phyloP scores from a whole-genome alignment of 2,113 vertebrate species.

The Motacilla alba region DNA sequence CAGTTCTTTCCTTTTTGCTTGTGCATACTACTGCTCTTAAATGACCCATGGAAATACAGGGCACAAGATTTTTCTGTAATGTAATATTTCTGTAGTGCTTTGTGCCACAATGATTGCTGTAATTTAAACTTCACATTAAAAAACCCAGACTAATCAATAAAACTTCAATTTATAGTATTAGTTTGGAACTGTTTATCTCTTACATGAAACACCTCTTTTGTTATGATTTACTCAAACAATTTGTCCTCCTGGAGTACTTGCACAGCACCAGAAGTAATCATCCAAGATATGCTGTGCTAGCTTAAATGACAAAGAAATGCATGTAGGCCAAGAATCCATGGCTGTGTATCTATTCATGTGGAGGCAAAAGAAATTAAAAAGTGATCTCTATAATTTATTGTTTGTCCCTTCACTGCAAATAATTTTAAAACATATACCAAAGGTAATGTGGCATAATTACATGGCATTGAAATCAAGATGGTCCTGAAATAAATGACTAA shows the following conservation, averaged over 20 bases:
- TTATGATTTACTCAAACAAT: constrained; percentile 42
- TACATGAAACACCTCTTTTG: constrained; percentile 41
- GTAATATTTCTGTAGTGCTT: constrained; percentile 33
- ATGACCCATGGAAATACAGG: constrained; percentile 13
- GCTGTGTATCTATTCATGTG: neutral
- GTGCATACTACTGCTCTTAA: neutral
- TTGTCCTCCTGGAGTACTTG: neutral
- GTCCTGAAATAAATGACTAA: neutral
- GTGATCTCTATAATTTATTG: neutral
- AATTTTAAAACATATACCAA: neutral
- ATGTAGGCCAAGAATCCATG: neutral
- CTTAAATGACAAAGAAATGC: neutral
- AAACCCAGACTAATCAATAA: constrained; percentile 52
- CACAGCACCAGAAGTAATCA: neutral
- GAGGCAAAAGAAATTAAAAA: neutral
- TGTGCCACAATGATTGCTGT: constrained; percentile 57
- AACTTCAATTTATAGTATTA: constrained; percentile 61
- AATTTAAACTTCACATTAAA: constrained; percentile 70
- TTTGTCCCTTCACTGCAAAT: neutral
- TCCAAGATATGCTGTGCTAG: neutral
- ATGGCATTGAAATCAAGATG: neutral
- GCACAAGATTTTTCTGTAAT: constrained; percentile 44
- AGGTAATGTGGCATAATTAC: neutral
- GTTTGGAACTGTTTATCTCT: constrained; percentile 61
- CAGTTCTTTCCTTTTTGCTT: neutral